A percentile compares a stretch with the other conserved stretches of the same genome.
phyloP scores from a whole-genome alignment of 2,888 invertebrate genomes.

The Xylophagus ater region DNA sequence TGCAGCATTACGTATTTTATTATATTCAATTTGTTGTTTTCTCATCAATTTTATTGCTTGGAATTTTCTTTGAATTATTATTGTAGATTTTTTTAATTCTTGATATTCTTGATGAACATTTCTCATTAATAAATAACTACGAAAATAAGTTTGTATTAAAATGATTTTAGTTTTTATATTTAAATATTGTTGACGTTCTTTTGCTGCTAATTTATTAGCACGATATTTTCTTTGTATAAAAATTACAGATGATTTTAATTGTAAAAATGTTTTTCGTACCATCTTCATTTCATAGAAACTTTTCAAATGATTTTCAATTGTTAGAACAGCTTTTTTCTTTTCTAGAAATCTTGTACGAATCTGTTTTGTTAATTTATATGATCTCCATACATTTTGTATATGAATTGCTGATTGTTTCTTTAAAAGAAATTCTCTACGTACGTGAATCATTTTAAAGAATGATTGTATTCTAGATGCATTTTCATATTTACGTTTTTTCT shows the following conservation, averaged over 20 bases:
- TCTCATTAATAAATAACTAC: constrained; percentile 31
- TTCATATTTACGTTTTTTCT: constrained; percentile 16
- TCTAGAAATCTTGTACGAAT: constrained; percentile 24
- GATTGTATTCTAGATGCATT: constrained; percentile 30
- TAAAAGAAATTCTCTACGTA: constrained; percentile 24
- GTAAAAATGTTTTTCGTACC: constrained; percentile 19
- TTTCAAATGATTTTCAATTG: constrained; percentile 24
- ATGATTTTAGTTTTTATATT: constrained; percentile 27
- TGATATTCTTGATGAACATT: constrained; percentile 21
- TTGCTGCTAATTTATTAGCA: constrained; percentile 22
- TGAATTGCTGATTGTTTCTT: constrained; percentile 24
- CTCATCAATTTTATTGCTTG: constrained; percentile 22
- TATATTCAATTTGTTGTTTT: constrained; percentile 17
- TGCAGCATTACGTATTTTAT: constrained; percentile 19
- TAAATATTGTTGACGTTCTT: constrained; percentile 19
- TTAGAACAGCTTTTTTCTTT: constrained; percentile 17
- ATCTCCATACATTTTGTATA: constrained; percentile 39
- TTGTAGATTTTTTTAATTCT: constrained; percentile 21
- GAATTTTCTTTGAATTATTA: constrained; percentile 22
- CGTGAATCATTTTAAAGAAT: constrained; percentile 29
- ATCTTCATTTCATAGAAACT: constrained; percentile 24
- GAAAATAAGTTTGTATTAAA: constrained; percentile 39
- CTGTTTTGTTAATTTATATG: constrained; percentile 19
- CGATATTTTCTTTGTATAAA: constrained; percentile 24
- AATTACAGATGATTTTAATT: constrained; percentile 17